Base-by-base conservation (phyloP, 2,888 invertebrate genomes). In the Heliconius ethilla region DNA sequence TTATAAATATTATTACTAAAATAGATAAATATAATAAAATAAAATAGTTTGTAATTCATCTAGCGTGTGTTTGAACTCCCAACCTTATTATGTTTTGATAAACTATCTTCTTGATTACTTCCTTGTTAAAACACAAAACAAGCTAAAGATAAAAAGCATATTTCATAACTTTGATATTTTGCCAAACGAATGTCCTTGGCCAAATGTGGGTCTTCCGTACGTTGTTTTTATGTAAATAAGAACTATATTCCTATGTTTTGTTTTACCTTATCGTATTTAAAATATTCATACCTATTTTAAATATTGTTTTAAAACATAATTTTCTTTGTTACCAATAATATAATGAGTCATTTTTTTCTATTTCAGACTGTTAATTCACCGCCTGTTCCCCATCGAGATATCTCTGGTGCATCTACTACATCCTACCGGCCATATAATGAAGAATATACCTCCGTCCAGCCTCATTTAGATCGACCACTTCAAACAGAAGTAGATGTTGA, bases 331-430 rank as follows among this genome's bases (percentile, higher is more conserved):
- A 27, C 3, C 66, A 55, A 55, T 29, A 67, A 15, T 67, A 45
- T 70, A 63, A 66, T 29, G 51, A 25, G 6, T 67, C 72, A 72
- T 67, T 83, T 85, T 85, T 87, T 81, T 86, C 74, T 79, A 83
- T 94, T 95, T 83, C 94, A 95, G 95, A 94, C 95, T 86, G 94
- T 95, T 83, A 95, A 94, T 87, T 94, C 94, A 75, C 92, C 94
- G 83, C 91, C 94, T 81, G 91, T 92, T 82, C 91, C 91, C 63
- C 93, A 94, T 83, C 92, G 93, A 79, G 94, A 93, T 81, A 89
- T 92, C 80, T 86, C 89, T 67, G 86, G 85, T 75, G 83, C 89
- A 67, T 84, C 91, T 13, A 81, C 92, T 62, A 83, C 89, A 77
- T 84, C 89, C 18, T 92, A 91, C 84, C 90, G 91, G 80, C 90